A percentile compares a stretch with the other conserved stretches of the same genome.
Evolutionary conservation across 2,113 vertebrate genomes (phyloP).

Genomic region (Thryonomys swinderianus): DNA sequence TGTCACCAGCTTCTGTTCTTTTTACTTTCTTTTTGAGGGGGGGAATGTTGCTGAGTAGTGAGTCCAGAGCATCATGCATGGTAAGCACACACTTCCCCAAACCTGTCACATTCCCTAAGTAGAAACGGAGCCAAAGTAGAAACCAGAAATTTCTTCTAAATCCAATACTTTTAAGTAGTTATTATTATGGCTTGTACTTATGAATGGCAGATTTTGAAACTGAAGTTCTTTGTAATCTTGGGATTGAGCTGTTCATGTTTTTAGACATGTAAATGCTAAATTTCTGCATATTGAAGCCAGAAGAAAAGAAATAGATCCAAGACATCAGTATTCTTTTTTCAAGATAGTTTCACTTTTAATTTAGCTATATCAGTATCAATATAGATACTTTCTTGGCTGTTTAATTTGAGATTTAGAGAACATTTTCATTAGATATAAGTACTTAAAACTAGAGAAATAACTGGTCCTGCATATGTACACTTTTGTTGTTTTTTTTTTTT

Average conservation of each 20-base stretch:
- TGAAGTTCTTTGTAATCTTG: slow-evolving; percentile 35
- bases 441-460: slow-evolving; percentile 51
- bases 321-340: not conserved
- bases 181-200: not conserved
- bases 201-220: slow-evolving; percentile 22
- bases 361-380: not conserved
- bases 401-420: not conserved
- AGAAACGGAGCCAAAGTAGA: not conserved
- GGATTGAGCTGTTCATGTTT: slow-evolving; percentile 6
- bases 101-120: not conserved
- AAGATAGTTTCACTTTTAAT: slow-evolving; percentile 11
- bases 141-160: not conserved
- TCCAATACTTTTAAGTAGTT: not conserved
- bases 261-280: not conserved
- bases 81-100: not conserved
- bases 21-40: not conserved
- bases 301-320: slow-evolving; percentile 33
- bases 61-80: not conserved
- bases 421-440: slow-evolving; percentile 46
- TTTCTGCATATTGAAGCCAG: not conserved
- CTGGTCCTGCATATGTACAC: not conserved
- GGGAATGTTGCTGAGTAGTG: not conserved
- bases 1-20: not conserved
- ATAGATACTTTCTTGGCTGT: not conserved
- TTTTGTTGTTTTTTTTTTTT: not conserved